Conservation (phyloP, 2,888 invertebrate species). For the Papilio protenor region DNA sequence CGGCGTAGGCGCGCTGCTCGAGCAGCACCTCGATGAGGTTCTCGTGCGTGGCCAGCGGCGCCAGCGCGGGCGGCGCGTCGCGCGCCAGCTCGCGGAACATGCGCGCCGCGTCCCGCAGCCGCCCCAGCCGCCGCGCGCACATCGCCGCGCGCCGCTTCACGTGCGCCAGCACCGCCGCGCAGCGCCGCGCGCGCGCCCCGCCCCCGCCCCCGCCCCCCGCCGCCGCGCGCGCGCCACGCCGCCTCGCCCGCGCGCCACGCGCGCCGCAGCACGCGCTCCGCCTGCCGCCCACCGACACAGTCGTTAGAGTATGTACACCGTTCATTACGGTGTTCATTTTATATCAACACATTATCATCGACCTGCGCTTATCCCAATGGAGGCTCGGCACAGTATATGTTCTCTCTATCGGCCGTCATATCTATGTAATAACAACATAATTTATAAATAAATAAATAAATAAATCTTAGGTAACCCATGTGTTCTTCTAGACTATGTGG, state of each 20-base stretch:
- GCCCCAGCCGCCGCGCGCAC: conserved; percentile 97
- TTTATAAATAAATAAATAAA: too few species aligned
- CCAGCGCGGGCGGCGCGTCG: conserved; percentile 97
- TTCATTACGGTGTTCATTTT: too few species aligned
- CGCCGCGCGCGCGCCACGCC: neutral
- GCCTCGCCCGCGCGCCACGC: neutral
- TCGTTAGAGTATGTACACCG: too few species aligned
- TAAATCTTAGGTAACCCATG: too few species aligned
- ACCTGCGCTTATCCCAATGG: too few species aligned
- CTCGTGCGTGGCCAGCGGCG: conserved; percentile 94
- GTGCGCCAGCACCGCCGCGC: conserved; percentile 13
- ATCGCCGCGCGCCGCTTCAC: conserved; percentile 85
- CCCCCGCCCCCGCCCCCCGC: neutral
- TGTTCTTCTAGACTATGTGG: too few species aligned
- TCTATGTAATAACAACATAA: too few species aligned
- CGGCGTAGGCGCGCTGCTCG: conserved; percentile 98
- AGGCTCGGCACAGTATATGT: too few species aligned
- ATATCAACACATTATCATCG: too few species aligned
- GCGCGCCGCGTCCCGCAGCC: conserved; percentile 97
- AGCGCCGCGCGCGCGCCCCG: neutral
- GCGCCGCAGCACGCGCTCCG: too few species aligned
- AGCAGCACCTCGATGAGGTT: conserved; percentile 97
- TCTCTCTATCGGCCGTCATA: too few species aligned
- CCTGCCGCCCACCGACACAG: too few species aligned
- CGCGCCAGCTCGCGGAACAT: conserved; percentile 98